Evolutionary conservation across 1,140 invertebrate genomes (phyloP), one percentile per base, ranked within the genome.

Genomic region (Apolygus lucorum): DNA sequence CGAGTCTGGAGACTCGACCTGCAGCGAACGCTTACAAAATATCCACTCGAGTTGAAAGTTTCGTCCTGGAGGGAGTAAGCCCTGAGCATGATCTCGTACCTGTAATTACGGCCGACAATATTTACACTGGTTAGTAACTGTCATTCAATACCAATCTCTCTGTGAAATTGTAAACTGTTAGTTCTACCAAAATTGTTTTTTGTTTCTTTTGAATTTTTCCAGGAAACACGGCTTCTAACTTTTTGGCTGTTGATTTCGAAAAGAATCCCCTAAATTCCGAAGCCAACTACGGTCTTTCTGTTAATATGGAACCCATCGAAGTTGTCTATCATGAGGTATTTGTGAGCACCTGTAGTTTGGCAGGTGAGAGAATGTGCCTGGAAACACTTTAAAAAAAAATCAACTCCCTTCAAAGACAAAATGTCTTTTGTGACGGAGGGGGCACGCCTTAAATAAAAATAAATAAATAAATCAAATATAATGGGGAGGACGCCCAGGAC

Each of bases 281-380:
- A 72, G 87, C 86, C 65, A 86, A 90, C 76, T 88, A 88, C 75
- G 86, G 86, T 28, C 75, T 92, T 0, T 84, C 83, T 28, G 80
- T 88, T 59, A 83, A 84, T 54, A 77, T 91, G 71, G 88, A 91
- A 77, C 85, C 89, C 22, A 80, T 91, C 2, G 91, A 93, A 82
- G 79, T 91, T 21, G 83, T 88, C 52, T 93, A 92, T 80, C 84
- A 92, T 78, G 86, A 90, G 82, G 90, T 92, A n/a, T n/a, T n/a
- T n/a, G n/a, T n/a, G n/a, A n/a, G n/a, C n/a, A n/a, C n/a, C n/a
- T n/a, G n/a, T n/a, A n/a, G n/a, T n/a, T n/a, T n/a, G n/a, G 81
- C 80, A 75, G 75, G 69, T 34, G 13, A 69, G 8, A 11, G 4
- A 68, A 68, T 66, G 67, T 11, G n/a, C n/a, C n/a, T n/a, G n/a